Evolutionary conservation across 2,888 invertebrate species (phyloP), one percentile per base, ranked within the genome.

Genomic region (Amblyjoppa proteus): DNA sequence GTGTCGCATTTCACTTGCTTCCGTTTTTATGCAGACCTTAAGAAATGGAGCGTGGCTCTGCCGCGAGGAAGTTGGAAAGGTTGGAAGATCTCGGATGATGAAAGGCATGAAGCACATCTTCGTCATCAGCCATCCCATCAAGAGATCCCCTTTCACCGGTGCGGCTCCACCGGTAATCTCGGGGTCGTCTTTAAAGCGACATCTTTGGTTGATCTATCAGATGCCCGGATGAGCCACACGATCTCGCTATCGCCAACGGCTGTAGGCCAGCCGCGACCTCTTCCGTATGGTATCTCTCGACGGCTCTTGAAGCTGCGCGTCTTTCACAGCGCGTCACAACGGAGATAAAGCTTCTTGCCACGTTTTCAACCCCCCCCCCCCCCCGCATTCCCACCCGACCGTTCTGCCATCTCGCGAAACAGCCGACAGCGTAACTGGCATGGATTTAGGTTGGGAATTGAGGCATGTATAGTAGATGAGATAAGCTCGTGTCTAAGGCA

Each of bases 371-470:
- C 34, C 5, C 5, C 6, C 20, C 2, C 20, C 2, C 41, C 41
- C 34, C 41, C 41, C 41, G 16, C 45, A 13, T 45, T 16, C 45
- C 45, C 45, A 16, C 45, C 20, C 80, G n/a, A 31, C 31, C 31
- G 61, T 64, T 34, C 86, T 81, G 85, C 74, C 86, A 74, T 83
- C 83, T 88, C 68, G 81, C 87, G 84, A 91, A 90, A 92, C 88
- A 90, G 87, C 91, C 89, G 77, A 79, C 45, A 89, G 90, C 89
- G 84, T 87, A 69, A 77, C 89, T 88, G 80, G 84, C 84, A 87
- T 84, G 88, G 87, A 88, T 89, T 78, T 88, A 89, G 88, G 87
- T 85, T 78, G 73, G 83, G 85, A 89, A 91, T 90, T 88, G 88
- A 85, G 81, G 82, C 83, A 70, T 88, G 84, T 85, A 87, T 89